Conservation (phyloP, 2,797 vertebrate species). For the Pipistrellus pygmaeus region DNA sequence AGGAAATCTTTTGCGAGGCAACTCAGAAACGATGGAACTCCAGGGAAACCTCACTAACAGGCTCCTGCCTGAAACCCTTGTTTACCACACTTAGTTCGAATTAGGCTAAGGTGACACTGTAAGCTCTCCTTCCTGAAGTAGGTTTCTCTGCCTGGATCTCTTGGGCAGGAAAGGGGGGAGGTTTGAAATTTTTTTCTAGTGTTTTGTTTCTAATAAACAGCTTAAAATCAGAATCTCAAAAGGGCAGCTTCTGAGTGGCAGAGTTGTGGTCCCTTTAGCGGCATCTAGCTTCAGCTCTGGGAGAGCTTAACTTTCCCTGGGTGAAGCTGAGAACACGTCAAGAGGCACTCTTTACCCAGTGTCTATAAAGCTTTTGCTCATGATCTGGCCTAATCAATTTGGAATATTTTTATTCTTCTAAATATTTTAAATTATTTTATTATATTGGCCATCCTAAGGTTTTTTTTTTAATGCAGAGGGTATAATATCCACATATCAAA, state of each 20-base stretch:
- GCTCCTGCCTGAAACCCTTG: background rate
- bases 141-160: background rate
- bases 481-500: background rate
- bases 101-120: background rate
- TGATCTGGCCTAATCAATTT: background rate
- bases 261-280: background rate
- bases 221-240: background rate
- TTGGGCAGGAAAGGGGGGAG: background rate
- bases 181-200: background rate
- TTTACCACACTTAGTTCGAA: background rate
- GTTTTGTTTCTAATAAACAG: background rate
- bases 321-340: rapidly evolving
- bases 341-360: background rate
- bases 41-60: background rate
- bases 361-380: background rate
- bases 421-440: background rate
- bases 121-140: background rate
- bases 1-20: background rate
- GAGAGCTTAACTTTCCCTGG: background rate
- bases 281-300: background rate
- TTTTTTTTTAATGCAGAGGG: background rate
- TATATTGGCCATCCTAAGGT: background rate
- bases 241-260: background rate
- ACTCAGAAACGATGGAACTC: background rate
- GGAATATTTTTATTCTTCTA: background rate